Conservation (phyloP, 2,888 invertebrate genomes). For the Dryobotodes eremita region DNA sequence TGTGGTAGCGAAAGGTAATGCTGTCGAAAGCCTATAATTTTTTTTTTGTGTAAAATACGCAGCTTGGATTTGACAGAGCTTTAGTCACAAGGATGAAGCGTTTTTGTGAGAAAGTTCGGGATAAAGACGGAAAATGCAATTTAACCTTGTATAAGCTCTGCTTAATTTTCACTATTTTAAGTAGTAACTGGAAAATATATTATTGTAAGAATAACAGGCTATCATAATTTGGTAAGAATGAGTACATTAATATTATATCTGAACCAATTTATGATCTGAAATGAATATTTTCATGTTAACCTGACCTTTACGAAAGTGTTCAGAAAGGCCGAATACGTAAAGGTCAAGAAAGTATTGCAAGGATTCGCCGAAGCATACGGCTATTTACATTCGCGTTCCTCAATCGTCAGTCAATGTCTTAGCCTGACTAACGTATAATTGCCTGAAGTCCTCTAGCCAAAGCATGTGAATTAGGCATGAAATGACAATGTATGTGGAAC, state of each 20-base stretch:
- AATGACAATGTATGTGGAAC: constrained; percentile 28
- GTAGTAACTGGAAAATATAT: neutral
- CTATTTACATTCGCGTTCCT: neutral
- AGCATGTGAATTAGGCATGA: constrained; percentile 23
- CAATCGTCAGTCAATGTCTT: neutral
- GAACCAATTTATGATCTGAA: constrained; percentile 3
- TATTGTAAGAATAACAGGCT: neutral
- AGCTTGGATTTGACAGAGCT: neutral
- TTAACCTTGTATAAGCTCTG: neutral
- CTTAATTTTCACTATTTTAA: neutral
- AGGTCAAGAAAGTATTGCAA: neutral
- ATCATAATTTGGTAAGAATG: neutral
- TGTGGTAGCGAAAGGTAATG: neutral
- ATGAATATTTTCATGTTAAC: neutral
- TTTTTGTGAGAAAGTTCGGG: neutral
- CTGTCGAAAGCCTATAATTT: too few species aligned
- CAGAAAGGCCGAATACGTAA: neutral
- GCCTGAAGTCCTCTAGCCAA: constrained; percentile 1
- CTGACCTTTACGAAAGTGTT: neutral
- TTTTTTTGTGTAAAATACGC: too few species aligned
- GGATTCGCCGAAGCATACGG: neutral
- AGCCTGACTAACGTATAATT: neutral
- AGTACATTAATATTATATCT: neutral
- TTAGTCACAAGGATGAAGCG: neutral
- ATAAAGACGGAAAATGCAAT: neutral